Evolutionary conservation across 1,140 invertebrate species (phyloP), one percentile per base, ranked within the genome.

Genomic region (Platorchestia sp.): DNA sequence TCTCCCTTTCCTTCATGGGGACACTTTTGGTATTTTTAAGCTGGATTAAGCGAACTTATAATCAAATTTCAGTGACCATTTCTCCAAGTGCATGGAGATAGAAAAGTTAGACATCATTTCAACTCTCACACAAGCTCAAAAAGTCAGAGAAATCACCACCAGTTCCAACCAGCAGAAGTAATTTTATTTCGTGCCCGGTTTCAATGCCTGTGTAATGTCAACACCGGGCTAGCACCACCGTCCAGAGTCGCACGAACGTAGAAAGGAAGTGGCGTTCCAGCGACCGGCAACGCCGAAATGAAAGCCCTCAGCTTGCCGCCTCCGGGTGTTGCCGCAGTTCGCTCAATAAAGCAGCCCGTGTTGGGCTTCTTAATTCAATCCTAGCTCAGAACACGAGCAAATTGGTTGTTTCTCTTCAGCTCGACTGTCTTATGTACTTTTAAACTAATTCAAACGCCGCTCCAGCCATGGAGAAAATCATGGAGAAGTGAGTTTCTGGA

Each of bases 291-390:
- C 59, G 36, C 36, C 59, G 36, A 75, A 75, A 75, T 75, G 59
- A 75, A 75, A 27, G 1, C 59, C 59, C 14, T 27, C 14, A 27
- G 14, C 27, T 36, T 3, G 27, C 59, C 1, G 14, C 59, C 14
- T 1, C 10, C 1, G 14, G 10, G 14, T 27, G 36, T 1, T 75
- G 59, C 59, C 3, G 59, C 59, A 14, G 59, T 75, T 75, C 59
- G 59, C 59, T 75, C 59, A 75, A 75, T 75, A 75, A 75, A 75
- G 59, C 59, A 75, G 59, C 59, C 59, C 59, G 59, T 75, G 59
- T 75, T 51, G 14, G 59, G 59, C 59, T 75, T 75, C 59, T 75
- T 75, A 75, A 75, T 75, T 75, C 59, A 75, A 75, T 75, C 59
- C 59, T 27, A 75, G 59, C 36, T 75, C 36, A 27, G 59, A 36